Conservation (phyloP, 1,140 invertebrate genomes). For the Zaprionus ornatus region DNA sequence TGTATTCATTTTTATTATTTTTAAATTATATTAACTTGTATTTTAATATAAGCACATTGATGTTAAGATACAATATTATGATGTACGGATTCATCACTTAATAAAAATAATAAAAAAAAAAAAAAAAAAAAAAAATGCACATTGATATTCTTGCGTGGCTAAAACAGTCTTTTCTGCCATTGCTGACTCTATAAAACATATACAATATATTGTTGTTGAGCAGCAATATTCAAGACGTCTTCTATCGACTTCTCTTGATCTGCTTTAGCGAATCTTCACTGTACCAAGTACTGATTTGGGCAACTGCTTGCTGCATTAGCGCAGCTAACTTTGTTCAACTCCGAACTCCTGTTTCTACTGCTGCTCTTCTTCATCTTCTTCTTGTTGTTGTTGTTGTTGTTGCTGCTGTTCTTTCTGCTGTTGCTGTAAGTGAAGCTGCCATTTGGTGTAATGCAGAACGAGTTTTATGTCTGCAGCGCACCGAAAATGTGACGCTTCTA, state of each 20-base stretch:
- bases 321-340: slow-evolving; percentile 39
- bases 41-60: no score
- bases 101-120: no score
- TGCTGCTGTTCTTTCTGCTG: slow-evolving; percentile 34
- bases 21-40: no score
- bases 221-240: neutral
- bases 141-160: no score
- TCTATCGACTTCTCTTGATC: neutral
- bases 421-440: slow-evolving; percentile 30
- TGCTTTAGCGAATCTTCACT: neutral
- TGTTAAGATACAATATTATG: no score
- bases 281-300: neutral
- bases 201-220: neutral
- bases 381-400: slow-evolving; percentile 22
- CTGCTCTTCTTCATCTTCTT: neutral
- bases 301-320: slow-evolving; percentile 32
- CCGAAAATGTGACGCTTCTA: slow-evolving; percentile 80
- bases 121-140: no score
- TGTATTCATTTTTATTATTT: no score
- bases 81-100: no score
- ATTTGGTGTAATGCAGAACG: slow-evolving; percentile 74
- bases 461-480: slow-evolving; percentile 60
- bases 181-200: no score
- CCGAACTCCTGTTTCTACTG: slow-evolving; percentile 34
- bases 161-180: no score